phyloP scores from a whole-genome alignment of 2,797 vertebrate species.

The Lacerta bilineata region DNA sequence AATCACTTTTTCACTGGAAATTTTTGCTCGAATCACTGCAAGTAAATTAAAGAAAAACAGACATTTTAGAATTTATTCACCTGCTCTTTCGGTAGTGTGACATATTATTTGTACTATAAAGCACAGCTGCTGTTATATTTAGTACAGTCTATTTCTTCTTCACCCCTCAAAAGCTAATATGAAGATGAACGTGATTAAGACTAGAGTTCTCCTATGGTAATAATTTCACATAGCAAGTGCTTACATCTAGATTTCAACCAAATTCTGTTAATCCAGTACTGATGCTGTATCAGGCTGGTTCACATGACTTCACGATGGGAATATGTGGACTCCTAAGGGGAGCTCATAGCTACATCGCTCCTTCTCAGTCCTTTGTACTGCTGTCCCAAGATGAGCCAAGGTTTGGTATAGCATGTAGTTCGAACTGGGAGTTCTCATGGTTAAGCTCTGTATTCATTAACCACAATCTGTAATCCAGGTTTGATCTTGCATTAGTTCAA shows the following conservation, averaged over 20 bases:
- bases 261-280: neutral
- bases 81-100: neutral
- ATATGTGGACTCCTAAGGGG: no score
- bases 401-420: no score
- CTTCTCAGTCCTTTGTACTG: no score
- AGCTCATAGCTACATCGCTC: no score
- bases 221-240: neutral
- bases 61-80: neutral
- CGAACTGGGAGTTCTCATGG: no score
- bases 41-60: constrained; percentile 40
- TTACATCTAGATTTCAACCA: neutral
- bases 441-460: no score
- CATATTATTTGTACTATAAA: neutral
- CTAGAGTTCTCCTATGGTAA: neutral
- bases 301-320: no score
- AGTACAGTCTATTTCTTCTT: neutral
- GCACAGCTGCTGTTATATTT: neutral
- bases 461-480: no score
- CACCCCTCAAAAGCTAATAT: no score
- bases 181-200: neutral
- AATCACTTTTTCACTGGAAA: constrained; percentile 90
- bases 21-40: constrained; percentile 92
- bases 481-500: no score
- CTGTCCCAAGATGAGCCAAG: no score
- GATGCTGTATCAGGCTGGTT: neutral